Evolutionary conservation across 2,113 vertebrate species (phyloP), one percentile per base, ranked within the genome.

Genomic region (Camelus bactrianus): DNA sequence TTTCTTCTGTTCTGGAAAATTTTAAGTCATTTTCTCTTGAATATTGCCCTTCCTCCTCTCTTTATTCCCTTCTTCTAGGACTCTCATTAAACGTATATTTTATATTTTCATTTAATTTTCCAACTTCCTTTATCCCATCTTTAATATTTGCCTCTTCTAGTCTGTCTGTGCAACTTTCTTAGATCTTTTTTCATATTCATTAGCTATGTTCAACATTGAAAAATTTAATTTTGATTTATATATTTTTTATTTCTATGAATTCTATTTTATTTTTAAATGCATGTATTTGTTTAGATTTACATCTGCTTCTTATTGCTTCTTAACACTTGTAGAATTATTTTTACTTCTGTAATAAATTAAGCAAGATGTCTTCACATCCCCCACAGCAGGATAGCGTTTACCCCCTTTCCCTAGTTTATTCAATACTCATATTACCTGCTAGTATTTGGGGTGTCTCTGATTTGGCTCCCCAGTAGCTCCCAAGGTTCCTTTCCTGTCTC

Each of bases 1-100:
- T 88, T 91, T 65, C 4, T 70, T 79, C 56, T 88, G 28, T 20
- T 76, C 70, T 89, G 32, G 67, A 96, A 94, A 88, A 67, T n/a
- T 81, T 19, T 76, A 62, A 85, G 35, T 80, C 30, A 69, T 81
- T 50, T 62, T 80, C 24, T 80, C 26, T 89, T 67, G 73, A 91
- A 80, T 81, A 70, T 64, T 69, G 2, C 11, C 2, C 3, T 11
- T 20, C 2, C 5, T 56, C 30, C 65, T 80, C 8, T 28, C 20
- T 85, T 89, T 58, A 76, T 70, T 14, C 7, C 64, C 4, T 83
- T 60, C 65, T 58, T 91, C 17, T 28, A 75, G n/a, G 9, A 32
- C 11, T 54, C 24, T 22, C 80, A 19, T 77, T 94, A 83, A 88
- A 73, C 42, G 1, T 19, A 35, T 28, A 6, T 60, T 54, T 83